Evolutionary conservation across 2,113 vertebrate species (phyloP), one percentile per base, ranked within the genome.

Genomic region (Tragelaphus buxtoni): DNA sequence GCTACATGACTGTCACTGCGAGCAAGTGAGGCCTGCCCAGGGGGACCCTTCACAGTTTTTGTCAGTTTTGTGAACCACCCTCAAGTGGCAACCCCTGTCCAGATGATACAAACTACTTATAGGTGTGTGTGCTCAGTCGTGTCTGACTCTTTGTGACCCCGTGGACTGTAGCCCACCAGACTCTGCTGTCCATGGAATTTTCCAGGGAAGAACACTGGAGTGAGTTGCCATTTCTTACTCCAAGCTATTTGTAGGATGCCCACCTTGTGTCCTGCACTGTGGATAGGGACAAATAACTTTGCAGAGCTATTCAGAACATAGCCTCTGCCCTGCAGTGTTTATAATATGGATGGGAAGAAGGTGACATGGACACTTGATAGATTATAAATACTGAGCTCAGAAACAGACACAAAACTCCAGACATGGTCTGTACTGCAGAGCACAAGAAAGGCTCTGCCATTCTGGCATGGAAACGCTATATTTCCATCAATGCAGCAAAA

Each of bases 141-240:
- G 35, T 42, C 69, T 74, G 69, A 74, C 20, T 74, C 20, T 39
- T 72, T 42, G 69, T 24, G 35, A 42, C 22, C 0, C 69, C 0
- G 0, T 74, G 69, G 69, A 74, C 22, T 24, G 11, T 7, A 39
- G 69, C 35, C 35, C 4, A 0, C 20, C 69, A 26, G 35, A 74
- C 69, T 72, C 69, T 74, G 69, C 10, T 42, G 35, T 74, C 69
- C 22, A 26, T 26, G 35, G 35, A 42, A 42, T 74, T 74, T 74
- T 74, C 22, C 69, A 42, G 22, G 35, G 30, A 74, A 39, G 35
- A 74, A 74, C 3, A 42, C 39, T 24, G 22, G 69, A 42, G 22
- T 74, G 22, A 42, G 39, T 42, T 42, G 69, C 69, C 69, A 42
- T 26, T 39, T 42, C 69, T 24, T 42, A 74, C 35, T 42, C 35